phyloP scores from a whole-genome alignment of 2,113 vertebrate species.

The Urocynchramus pylzowi region DNA sequence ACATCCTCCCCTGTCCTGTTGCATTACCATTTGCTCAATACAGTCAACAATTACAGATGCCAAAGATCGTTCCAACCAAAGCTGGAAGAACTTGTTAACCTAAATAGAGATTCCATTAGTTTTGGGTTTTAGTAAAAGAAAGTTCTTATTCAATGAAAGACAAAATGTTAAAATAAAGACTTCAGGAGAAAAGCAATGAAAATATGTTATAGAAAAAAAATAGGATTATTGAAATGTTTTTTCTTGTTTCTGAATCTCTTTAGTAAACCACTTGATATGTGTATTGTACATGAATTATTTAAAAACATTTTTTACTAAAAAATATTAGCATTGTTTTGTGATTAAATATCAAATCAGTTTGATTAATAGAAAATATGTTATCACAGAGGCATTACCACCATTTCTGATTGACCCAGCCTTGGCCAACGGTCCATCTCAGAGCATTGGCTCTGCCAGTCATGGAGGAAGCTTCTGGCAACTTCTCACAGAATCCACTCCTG shows the following conservation, averaged over 20 bases:
- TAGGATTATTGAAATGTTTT: neutral
- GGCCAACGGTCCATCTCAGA: neutral
- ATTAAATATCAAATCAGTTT: neutral
- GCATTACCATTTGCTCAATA: neutral
- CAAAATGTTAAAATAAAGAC: neutral
- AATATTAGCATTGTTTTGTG: neutral
- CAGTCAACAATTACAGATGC: neutral
- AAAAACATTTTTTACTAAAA: neutral
- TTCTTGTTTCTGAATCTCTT: neutral
- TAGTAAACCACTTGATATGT: neutral
- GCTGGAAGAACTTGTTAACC: neutral
- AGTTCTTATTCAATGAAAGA: neutral
- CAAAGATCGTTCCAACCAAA: neutral
- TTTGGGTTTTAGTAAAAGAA: neutral
- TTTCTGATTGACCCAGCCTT: neutral
- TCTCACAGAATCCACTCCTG: neutral
- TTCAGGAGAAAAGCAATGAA: neutral
- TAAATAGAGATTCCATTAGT: neutral
- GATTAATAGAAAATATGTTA: neutral
- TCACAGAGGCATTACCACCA: neutral
- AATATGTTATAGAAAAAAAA: neutral
- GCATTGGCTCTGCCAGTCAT: neutral
- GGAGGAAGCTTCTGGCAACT: neutral
- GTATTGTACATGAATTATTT: neutral
- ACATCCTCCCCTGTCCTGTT: neutral